A percentile compares a stretch with the other conserved stretches of the same genome.
These are phyloP conservation scores for Channallabes apus DNA, from an alignment of 2,797 vertebrate genomes.

Conservation along the genomic window DNA sequence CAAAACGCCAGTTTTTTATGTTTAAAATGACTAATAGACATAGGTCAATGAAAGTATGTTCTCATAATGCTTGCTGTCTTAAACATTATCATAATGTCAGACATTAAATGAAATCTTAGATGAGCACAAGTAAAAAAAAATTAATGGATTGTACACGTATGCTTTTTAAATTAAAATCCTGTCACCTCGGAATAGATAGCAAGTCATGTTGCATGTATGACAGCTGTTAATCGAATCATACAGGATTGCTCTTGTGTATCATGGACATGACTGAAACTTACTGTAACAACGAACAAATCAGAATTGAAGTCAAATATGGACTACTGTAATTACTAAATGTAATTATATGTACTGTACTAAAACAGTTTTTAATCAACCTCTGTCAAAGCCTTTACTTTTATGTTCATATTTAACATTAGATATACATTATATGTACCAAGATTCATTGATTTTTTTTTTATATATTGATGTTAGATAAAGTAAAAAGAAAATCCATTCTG, in stretches of 20 bases:
- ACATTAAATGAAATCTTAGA: background rate
- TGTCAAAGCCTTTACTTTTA: background rate
- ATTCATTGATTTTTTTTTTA: background rate
- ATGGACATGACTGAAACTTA: background rate
- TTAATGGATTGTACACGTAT: background rate
- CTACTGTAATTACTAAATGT: background rate
- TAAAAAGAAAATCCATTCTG: background rate
- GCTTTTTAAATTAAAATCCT: background rate
- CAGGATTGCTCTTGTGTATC: no score
- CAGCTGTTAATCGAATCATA: background rate
- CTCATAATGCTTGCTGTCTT: no score
- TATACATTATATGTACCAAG: background rate
- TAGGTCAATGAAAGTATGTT: background rate
- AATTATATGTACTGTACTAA: conserved; percentile 5
- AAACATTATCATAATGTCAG: background rate
- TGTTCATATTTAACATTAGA: background rate
- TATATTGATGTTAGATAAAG: background rate
- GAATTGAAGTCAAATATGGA: background rate
- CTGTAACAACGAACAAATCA: background rate
- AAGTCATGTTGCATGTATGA: background rate
- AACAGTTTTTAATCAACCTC: background rate
- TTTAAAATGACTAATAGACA: background rate
- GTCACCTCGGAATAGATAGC: background rate
- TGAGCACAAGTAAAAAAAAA: background rate
- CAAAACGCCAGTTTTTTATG: background rate